Evolutionary conservation across 2,797 vertebrate genomes (phyloP), one percentile per base, ranked within the genome.

Genomic region (Oceanodroma leucorhoa): DNA sequence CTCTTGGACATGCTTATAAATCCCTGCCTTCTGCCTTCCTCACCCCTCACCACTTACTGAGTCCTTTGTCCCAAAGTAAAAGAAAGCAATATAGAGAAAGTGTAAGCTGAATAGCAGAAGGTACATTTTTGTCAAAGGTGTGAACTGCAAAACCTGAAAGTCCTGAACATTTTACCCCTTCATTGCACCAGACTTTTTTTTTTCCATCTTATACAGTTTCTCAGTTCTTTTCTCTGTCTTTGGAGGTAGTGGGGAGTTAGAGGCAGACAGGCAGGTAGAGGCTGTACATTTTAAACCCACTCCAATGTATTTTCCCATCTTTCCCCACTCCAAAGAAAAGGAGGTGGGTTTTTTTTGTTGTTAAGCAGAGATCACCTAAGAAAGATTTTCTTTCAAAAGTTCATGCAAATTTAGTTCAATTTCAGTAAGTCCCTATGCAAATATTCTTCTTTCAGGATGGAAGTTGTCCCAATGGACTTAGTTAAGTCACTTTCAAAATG

Each of bases 401-500:
- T 83, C 41, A 36, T 64, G 45, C 6, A 96, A 75, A 91, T 88
- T 80, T 80, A 57, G 38, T 57, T 81, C 21, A 22, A n/a, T 57
- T 91, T 83, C 82, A 57, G 34, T 75, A 57, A 91, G 91, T 83
- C 38, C 38, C 45, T 57, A 57, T 71, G 87, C 41, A 91, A 81
- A 94, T 80, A 77, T 70, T 89, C 45, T 50, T 91, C 34, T 71
- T 94, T 66, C 67, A 75, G 43, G 53, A 54, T 72, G 30, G 24
- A 91, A 91, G 24, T 58, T 24, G 13, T 83, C 72, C 41, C 72
- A 67, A 51, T 40, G 67, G 85, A 71, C 58, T 81, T 90, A 81
- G 21, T 48, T 93, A 96, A 91, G 76, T 78, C 24, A 51, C 45
- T 93, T 94, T 83, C 61, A 83, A 79, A 94, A 78, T 65, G 38